Conservation (phyloP, 2,113 vertebrate genomes). For the Pimephales promelas region DNA sequence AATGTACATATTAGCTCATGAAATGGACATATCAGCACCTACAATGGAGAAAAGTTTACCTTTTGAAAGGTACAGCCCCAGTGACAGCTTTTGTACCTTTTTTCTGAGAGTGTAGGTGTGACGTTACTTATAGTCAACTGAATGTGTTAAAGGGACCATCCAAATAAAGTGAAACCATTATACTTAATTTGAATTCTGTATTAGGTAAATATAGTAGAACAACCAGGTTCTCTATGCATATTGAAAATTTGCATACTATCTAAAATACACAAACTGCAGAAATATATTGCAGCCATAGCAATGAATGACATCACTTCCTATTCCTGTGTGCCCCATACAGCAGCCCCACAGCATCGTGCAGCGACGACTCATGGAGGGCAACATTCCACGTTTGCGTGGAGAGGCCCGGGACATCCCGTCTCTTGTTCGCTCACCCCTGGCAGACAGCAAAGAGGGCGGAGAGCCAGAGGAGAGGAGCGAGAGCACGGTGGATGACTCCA, state of each 20-base stretch:
- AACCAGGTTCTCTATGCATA: background rate
- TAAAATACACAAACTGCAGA: background rate
- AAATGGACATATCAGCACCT: too few relatives aligned
- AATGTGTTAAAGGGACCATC: too few relatives aligned
- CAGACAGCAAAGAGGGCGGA: constrained; percentile 70
- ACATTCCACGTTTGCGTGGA: constrained; percentile 76
- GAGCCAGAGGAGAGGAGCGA: constrained; percentile 74
- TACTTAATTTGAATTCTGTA: background rate
- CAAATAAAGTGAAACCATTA: too few relatives aligned
- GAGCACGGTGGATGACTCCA: constrained; percentile 78
- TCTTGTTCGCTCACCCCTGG: constrained; percentile 76
- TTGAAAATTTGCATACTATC: background rate
- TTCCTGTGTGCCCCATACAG: constrained; percentile 64
- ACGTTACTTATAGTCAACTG: too few relatives aligned
- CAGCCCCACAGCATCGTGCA: constrained; percentile 92
- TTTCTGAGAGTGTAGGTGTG: too few relatives aligned
- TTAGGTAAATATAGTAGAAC: background rate
- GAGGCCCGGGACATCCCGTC: constrained; percentile 69
- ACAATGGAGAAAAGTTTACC: too few relatives aligned
- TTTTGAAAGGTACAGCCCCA: too few relatives aligned
- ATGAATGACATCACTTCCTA: background rate
- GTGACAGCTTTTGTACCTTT: too few relatives aligned
- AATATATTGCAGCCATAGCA: background rate
- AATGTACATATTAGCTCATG: too few relatives aligned
- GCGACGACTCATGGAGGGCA: constrained; percentile 87